Evolutionary conservation across 2,113 vertebrate genomes (phyloP), one percentile per base, ranked within the genome.

Genomic region (Pandion haliaetus): DNA sequence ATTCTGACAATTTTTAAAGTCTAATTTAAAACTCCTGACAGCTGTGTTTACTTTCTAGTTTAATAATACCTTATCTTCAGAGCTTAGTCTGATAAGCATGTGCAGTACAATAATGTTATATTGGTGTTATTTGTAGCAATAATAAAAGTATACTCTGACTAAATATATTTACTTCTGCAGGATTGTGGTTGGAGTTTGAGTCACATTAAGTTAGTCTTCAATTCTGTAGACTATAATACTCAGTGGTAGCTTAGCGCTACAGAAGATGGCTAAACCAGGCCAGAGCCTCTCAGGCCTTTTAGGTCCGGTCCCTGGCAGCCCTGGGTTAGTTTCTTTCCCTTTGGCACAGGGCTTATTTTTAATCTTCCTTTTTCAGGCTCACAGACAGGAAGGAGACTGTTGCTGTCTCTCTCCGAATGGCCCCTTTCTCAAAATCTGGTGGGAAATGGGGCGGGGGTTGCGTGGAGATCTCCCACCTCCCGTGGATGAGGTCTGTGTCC

Each of bases 41-140:
- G 97, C 97, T 98, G 93, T 97, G 97, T 98, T 98, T 98, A 96
- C 84, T 96, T 96, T 96, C 81, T 81, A 76, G 84, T 89, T 97
- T 94, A 92, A 79, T 79, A 88, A 77, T 98, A 96, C 96, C 96
- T 97, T 97, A 90, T 96, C 94, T 96, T 97, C 66, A 74, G 74
- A 95, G 82, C 62, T 50, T 49, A 93, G 82, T 86, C 66, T 95
- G 96, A 95, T 97, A 95, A 93, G 73, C 80, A 25, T 89, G 62
- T 96, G 69, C 89, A 95, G 58, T 94, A 94, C 47, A 87, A 49
- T 91, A 92, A 84, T 55, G 57, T 88, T 94, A 62, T 71, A 90
- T 95, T 84, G 90, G 45, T 91, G 89, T 95, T 96, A 92, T 91
- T 92, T 87, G 86, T 70, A 54, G 70, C 58, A 76, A 65, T 93